A percentile compares a stretch with the other conserved stretches of the same genome.
Evolutionary conservation across 1,140 invertebrate species (phyloP).

Genomic region (Homalodisca vitripennis): DNA sequence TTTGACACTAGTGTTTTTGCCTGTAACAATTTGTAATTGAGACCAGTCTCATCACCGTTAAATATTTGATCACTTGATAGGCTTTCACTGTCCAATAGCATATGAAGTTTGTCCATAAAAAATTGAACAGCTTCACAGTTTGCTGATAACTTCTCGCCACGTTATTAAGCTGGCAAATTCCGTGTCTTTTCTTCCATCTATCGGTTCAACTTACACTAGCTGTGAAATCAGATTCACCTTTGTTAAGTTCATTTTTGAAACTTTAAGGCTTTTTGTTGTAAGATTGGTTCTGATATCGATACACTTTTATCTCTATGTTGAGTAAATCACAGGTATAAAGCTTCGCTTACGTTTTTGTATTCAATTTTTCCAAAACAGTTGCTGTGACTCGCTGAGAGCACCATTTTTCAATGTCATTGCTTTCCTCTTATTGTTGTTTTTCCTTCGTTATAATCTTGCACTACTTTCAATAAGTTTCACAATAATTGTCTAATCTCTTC

Average conservation of each 20-base stretch:
- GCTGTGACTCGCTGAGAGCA: constrained; percentile 20
- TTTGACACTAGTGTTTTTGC: constrained; percentile 39
- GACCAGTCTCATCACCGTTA: constrained; percentile 44
- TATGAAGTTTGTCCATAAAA: constrained; percentile 31
- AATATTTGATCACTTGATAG: constrained; percentile 42
- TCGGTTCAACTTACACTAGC: too few species aligned
- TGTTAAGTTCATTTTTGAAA: constrained; percentile 24
- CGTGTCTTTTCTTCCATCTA: constrained; percentile 40
- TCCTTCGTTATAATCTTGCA: constrained; percentile 28
- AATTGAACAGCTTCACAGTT: constrained; percentile 15
- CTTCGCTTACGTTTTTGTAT: constrained; percentile 32
- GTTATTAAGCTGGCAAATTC: constrained; percentile 28
- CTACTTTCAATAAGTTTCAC: constrained; percentile 32
- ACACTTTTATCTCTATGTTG: constrained; percentile 26
- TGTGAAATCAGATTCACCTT: constrained; percentile 25
- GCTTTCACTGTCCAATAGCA: constrained; percentile 27
- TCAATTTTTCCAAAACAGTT: constrained; percentile 28
- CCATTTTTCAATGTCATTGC: constrained; percentile 29
- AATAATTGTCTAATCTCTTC: constrained; percentile 32
- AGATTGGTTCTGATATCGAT: constrained; percentile 21
- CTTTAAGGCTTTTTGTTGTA: constrained; percentile 14
- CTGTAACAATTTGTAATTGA: constrained; percentile 43
- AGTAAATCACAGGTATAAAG: constrained; percentile 31
- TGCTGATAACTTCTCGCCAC: constrained; percentile 38
- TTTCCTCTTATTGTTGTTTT: constrained; percentile 34